Percentiles rank a stretch among this genome's conserved stretches.
These are phyloP conservation scores for Tyto alba DNA, from an alignment of 2,113 vertebrate genomes.

Conservation along the genomic window DNA sequence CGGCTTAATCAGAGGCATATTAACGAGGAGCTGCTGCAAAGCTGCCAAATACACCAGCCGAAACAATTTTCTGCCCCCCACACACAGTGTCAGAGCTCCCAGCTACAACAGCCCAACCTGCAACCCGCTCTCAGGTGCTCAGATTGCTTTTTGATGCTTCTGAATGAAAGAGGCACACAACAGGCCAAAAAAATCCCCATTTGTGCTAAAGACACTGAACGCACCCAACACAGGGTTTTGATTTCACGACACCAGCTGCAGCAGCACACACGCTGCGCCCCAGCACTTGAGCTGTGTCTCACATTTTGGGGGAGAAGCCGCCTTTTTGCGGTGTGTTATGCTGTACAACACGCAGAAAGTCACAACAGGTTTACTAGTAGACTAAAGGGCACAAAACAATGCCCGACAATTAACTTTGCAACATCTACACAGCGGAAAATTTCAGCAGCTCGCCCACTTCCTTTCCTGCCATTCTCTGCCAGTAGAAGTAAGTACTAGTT, in stretches of 20 bases:
- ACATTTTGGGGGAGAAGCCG: neutral
- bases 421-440: neutral
- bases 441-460: neutral
- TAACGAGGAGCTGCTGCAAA: neutral
- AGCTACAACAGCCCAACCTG: neutral
- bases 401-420: neutral
- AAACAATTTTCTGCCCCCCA: neutral
- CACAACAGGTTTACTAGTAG: neutral
- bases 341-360: rapidly evolving
- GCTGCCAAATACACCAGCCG: neutral
- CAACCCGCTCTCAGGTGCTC: neutral
- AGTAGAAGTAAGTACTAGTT: neutral
- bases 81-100: neutral
- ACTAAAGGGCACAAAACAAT: neutral
- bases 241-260: no score
- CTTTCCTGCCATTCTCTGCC: neutral
- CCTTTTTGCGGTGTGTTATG: rapidly evolving
- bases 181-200: no score
- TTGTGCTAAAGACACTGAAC: neutral
- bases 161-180: neutral
- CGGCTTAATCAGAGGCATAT: neutral
- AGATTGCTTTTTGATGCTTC: neutral
- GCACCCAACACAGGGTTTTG: neutral
- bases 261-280: neutral
- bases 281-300: rapidly evolving